These are phyloP conservation scores for Lathamus discolor DNA, from an alignment of 2,113 vertebrate species.

Conservation along the genomic window DNA sequence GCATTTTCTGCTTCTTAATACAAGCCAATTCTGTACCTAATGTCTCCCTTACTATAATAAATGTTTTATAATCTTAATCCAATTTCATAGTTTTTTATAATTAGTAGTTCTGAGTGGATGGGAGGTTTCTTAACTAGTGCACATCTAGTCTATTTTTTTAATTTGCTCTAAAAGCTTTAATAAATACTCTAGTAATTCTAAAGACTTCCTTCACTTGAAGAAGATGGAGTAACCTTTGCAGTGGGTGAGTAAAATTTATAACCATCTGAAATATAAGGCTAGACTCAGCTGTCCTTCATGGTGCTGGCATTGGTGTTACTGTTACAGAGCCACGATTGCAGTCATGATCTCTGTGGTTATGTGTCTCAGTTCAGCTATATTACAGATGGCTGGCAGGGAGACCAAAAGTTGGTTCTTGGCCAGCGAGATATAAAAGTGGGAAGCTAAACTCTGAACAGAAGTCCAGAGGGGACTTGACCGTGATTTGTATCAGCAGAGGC, in stretches of 20 bases:
- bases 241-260: background rate
- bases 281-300: background rate
- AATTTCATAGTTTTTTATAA: background rate
- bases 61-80: background rate
- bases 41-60: background rate
- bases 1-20: background rate
- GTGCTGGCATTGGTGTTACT: background rate
- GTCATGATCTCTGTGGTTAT: background rate
- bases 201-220: background rate
- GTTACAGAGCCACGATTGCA: background rate
- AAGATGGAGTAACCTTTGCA: background rate
- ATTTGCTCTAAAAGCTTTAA: background rate
- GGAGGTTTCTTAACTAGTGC: background rate
- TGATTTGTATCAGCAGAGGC: background rate
- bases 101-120: background rate
- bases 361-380: background rate
- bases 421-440: background rate
- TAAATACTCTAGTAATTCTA: background rate
- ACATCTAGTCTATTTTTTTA: background rate
- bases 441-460: background rate
- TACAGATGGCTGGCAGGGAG: constrained; percentile 28
- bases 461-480: background rate
- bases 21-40: background rate
- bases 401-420: background rate
- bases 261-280: background rate